Evolutionary conservation across 2,797 vertebrate species (phyloP).

Genomic region (Ceryle rudis): DNA sequence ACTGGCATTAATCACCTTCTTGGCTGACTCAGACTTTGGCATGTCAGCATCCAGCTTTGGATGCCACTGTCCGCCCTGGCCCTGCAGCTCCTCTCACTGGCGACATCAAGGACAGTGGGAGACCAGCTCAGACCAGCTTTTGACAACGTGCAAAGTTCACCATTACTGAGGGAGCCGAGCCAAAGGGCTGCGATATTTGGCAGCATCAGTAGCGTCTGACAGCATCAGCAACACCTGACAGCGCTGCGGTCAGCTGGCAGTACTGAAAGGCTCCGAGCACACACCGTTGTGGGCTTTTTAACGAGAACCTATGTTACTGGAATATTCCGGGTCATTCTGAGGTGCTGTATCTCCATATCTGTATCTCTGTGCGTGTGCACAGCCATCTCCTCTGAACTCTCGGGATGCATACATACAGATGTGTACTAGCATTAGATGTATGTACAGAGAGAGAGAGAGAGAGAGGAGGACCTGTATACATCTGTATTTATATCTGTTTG

Average conservation of each 20-base stretch:
- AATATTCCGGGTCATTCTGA: background rate
- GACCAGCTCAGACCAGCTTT: conserved; percentile 39
- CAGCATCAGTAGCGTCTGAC: background rate
- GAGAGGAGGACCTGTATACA: background rate
- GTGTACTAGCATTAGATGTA: background rate
- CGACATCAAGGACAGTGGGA: background rate
- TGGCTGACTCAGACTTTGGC: background rate
- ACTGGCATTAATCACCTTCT: background rate
- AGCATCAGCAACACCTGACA: background rate
- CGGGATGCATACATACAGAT: background rate
- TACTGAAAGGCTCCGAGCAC: background rate
- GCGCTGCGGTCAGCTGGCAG: rapidly evolving
- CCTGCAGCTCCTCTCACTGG: background rate
- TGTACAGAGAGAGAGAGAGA: background rate
- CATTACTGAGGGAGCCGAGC: background rate
- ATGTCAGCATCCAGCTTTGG: background rate
- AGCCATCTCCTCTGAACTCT: background rate
- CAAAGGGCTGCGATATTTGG: background rate
- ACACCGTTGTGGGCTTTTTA: rapidly evolving
- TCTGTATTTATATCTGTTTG: background rate
- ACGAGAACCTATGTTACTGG: rapidly evolving
- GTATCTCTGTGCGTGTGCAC: too few species aligned
- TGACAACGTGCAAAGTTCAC: conserved; percentile 13
- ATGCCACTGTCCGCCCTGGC: background rate
- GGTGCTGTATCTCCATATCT: rapidly evolving